Evolutionary conservation across 2,888 invertebrate genomes (phyloP), one percentile per base, ranked within the genome.

Genomic region (Scaeva pyrastri): DNA sequence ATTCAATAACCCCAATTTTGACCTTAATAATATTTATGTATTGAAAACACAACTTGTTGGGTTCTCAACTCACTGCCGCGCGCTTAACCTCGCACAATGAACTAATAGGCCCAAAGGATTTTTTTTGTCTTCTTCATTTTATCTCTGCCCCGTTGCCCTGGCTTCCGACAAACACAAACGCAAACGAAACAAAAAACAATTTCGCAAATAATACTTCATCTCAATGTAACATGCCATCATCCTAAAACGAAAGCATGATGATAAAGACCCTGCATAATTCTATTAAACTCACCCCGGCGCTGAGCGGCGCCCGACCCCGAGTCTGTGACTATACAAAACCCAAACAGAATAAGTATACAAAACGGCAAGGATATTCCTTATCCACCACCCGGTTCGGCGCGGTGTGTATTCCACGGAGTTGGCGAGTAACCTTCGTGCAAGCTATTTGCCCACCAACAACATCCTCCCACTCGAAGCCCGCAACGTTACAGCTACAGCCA

Each of bases 191-290:
- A 36, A 39, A 43, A 71, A 55, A 39, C 77, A 48, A 58, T 45
- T 36, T n/a, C 43, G 39, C 50, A 72, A 77, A 76, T 72, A 72
- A 77, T 66, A 14, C 45, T 48, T 78, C 73, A 52, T 60, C 56
- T 52, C 31, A 48, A 58, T 60, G 48, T 71, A 36, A 14, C 48
- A 62, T 55, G 31, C 41, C 70, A 62, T 68, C 72, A 76, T 43
- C 48, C 55, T 68, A 68, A 73, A 73, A 73, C 50, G 43, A 72
- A 48, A 43, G 68, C 56, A 81, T 73, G 76, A 81, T 68, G 76
- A 85, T 85, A 81, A 85, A 73, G 76, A 81, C 81, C 45, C 68
- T 58, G 75, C 60, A 76, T 85, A 73, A 85, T 85, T 77, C 76
- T 76, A 73, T 85, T 85, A 76, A 76, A 85, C 52, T 48, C 81